phyloP scores from a whole-genome alignment of 1,140 invertebrate genomes.

The Lethocerus indicus region DNA sequence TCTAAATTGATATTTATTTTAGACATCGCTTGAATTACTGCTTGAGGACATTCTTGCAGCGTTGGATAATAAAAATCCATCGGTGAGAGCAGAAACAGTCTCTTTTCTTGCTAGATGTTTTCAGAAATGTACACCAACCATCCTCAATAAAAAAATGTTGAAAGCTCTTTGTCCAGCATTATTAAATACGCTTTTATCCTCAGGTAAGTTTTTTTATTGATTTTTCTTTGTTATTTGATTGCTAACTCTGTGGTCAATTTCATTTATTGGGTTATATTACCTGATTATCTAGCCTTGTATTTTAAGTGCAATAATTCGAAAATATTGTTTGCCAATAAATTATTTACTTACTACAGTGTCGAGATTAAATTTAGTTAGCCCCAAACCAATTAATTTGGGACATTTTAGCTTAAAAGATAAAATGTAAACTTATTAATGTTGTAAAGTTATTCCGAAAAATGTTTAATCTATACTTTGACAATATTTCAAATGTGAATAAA shows the following conservation, averaged over 20 bases:
- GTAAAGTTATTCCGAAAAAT: too few species aligned
- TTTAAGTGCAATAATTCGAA: not conserved
- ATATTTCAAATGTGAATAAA: not conserved
- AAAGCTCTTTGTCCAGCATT: constrained; percentile 69
- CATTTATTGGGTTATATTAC: too few species aligned
- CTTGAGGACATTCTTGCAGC: constrained; percentile 69
- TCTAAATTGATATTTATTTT: constrained; percentile 6
- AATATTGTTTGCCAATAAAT: too few species aligned
- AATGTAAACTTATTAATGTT: too few species aligned
- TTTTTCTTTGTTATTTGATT: too few species aligned
- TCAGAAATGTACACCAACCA: constrained; percentile 54
- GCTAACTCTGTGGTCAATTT: too few species aligned
- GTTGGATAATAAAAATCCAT: constrained; percentile 88
- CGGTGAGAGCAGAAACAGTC: constrained; percentile 82
- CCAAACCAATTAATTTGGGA: too few species aligned
- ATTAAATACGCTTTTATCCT: constrained; percentile 72
- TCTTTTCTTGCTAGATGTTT: constrained; percentile 75
- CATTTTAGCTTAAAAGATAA: too few species aligned
- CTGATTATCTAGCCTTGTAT: not conserved
- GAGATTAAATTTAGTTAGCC: too few species aligned
- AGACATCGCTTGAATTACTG: constrained; percentile 75
- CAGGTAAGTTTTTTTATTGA: constrained; percentile 32
- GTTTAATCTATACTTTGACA: too few species aligned
- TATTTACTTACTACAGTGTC: too few species aligned
- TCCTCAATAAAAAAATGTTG: constrained; percentile 81